Evolutionary conservation across 2,888 invertebrate species (phyloP).

Genomic region (Digitonthophagus gazella): DNA sequence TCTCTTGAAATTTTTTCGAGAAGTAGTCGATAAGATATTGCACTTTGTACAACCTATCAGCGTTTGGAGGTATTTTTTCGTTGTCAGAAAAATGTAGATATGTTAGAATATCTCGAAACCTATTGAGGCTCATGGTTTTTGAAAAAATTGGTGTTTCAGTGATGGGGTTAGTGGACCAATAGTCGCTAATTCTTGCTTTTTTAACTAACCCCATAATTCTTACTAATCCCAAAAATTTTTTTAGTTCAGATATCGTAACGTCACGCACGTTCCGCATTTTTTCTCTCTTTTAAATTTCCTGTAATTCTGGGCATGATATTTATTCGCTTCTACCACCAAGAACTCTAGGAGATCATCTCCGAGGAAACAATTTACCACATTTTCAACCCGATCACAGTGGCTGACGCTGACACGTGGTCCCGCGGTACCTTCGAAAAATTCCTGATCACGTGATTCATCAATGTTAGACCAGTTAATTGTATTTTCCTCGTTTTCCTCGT

Average conservation of each 20-base stretch:
- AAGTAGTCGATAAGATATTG: not conserved
- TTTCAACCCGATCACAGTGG: too few relatives aligned
- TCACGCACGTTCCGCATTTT: not conserved
- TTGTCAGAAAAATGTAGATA: conserved; percentile 3
- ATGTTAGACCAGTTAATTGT: too few relatives aligned
- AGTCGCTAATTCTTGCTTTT: conserved; percentile 7
- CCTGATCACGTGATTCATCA: too few relatives aligned
- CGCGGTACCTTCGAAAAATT: too few relatives aligned
- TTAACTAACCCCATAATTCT: conserved; percentile 11
- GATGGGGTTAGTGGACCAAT: conserved; percentile 11
- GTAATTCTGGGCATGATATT: not conserved
- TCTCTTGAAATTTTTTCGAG: not conserved
- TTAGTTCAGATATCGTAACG: not conserved
- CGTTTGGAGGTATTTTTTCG: not conserved
- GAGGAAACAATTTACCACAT: too few relatives aligned
- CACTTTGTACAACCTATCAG: not conserved
- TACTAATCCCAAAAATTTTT: not conserved
- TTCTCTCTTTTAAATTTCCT: too few relatives aligned
- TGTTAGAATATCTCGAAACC: conserved; percentile 24
- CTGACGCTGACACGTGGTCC: too few relatives aligned
- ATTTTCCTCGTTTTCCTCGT: too few relatives aligned
- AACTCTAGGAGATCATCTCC: too few relatives aligned
- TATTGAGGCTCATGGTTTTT: conserved; percentile 30
- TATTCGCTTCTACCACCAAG: not conserved
- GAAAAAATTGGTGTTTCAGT: conserved; percentile 20